These are phyloP conservation scores for Campoletis sonorensis DNA, from an alignment of 1,140 invertebrate species.

Conservation along the genomic window DNA sequence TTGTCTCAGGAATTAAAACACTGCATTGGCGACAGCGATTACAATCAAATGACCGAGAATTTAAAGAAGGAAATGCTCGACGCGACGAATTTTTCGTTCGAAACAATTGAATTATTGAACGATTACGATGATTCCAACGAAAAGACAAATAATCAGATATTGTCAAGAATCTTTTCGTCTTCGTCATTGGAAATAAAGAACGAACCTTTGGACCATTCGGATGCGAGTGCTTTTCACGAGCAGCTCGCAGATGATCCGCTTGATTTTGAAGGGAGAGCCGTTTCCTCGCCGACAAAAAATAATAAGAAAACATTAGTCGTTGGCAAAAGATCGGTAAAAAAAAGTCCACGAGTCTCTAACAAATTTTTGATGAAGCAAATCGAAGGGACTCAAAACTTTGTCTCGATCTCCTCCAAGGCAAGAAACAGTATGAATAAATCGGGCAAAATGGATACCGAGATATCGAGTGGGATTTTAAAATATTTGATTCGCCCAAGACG, in stretches of 20 bases:
- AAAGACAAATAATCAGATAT: constrained; percentile 36
- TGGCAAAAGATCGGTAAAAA: background rate
- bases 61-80: constrained; percentile 13
- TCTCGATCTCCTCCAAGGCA: background rate
- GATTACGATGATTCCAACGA: constrained; percentile 51
- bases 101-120: constrained; percentile 56
- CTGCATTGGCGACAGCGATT: constrained; percentile 35
- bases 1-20: constrained; percentile 17
- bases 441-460: background rate
- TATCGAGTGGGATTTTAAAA: background rate
- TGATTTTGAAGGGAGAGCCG: constrained; percentile 15
- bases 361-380: background rate
- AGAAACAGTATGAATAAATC: background rate
- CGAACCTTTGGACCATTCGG: background rate
- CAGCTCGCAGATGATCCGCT: constrained; percentile 47
- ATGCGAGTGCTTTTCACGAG: background rate
- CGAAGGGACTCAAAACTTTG: background rate
- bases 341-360: background rate
- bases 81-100: constrained; percentile 36
- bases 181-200: background rate
- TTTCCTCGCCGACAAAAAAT: background rate
- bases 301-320: background rate
- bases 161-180: constrained; percentile 48
- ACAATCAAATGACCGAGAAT: constrained; percentile 8
- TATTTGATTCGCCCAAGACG: background rate